Base-by-base conservation (phyloP, 2,888 invertebrate genomes). In the Drosophila meridionalis region DNA sequence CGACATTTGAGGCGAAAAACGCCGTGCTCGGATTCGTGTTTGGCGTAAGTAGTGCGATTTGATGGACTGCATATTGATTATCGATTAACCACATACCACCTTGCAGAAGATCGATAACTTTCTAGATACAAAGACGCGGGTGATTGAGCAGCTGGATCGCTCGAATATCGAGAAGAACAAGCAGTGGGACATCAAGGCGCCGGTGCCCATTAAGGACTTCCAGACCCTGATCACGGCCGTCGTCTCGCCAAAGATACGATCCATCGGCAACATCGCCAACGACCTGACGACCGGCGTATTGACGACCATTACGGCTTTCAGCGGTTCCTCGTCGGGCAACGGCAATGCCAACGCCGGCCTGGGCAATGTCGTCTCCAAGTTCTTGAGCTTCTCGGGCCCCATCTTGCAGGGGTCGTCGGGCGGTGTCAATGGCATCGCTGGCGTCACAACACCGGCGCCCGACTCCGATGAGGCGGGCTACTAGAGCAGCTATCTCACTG, bases 21-120 rank as follows among this genome's bases (percentile, higher is more conserved):
- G 97, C 96, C 59, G 94, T 97, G 78, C 94, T 97, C 90, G 96
- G 96, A 92, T 96, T 97, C 93, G 96, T 97, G 43, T 97, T 97
- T 92, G 96, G 97, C 93, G 97, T 97, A 95, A 96, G 94, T 94
- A 83, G n/a, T 32, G 8, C 2, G 5, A 12, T 12, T 40, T 30
- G 36, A 5, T 5, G 53, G 36, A 1, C 8, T 38, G 60, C 11
- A 42, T 40, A 14, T 14, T 53, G 69, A 47, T 36, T 55, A 55
- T 40, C 30, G n/a, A 14, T 55, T 55, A 8, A 43, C 9, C 43
- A 43, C 43, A 20, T 43, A 78, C 94, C 26, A 58, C 20, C 20
- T 65, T 77, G 43, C 76, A 97, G 97, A 97, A 97, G 96, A 95
- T 97, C 94, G 96, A 97, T 94, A 95, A 96, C 76, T 94, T 97